phyloP scores from a whole-genome alignment of 1,140 invertebrate genomes.

The Episyrphus balteatus region DNA sequence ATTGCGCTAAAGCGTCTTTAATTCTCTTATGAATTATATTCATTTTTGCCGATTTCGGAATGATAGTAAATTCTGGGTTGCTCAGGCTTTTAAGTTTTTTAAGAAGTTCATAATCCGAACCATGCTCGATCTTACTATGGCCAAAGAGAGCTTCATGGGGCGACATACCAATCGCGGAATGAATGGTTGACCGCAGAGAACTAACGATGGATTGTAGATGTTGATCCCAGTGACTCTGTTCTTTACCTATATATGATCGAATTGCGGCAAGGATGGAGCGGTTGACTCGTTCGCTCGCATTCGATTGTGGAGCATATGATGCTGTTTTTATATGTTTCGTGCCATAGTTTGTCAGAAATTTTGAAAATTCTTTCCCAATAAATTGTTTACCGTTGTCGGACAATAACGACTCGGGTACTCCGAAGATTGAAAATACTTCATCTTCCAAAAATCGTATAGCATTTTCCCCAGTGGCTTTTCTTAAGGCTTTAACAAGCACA shows the following conservation, averaged over 20 bases:
- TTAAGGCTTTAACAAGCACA: conserved; percentile 1
- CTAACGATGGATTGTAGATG: conserved; percentile 4
- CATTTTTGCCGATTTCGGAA: background rate
- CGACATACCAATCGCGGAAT: conserved; percentile 2
- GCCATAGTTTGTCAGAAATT: conserved; percentile 1
- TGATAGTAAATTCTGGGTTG: no score
- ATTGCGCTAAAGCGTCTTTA: background rate
- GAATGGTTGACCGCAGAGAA: conserved; percentile 3
- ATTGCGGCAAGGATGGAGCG: no score
- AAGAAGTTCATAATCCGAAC: no score
- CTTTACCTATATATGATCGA: background rate
- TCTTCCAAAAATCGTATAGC: conserved; percentile 2
- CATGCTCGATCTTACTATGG: conserved; percentile 9
- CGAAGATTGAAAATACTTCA: background rate
- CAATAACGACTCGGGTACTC: background rate
- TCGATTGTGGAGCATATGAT: no score
- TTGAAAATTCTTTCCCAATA: background rate
- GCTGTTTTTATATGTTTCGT: no score
- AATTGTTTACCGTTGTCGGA: background rate
- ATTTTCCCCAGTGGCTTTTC: background rate
- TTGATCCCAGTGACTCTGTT: conserved; percentile 1
- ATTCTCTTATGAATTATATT: no score
- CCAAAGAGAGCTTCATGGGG: conserved; percentile 5
- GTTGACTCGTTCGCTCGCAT: no score
- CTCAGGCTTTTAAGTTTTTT: no score